Percentiles rank a stretch among this genome's conserved stretches.
Conservation (phyloP, 2,797 vertebrate genomes). For the Dipus sagitta region DNA sequence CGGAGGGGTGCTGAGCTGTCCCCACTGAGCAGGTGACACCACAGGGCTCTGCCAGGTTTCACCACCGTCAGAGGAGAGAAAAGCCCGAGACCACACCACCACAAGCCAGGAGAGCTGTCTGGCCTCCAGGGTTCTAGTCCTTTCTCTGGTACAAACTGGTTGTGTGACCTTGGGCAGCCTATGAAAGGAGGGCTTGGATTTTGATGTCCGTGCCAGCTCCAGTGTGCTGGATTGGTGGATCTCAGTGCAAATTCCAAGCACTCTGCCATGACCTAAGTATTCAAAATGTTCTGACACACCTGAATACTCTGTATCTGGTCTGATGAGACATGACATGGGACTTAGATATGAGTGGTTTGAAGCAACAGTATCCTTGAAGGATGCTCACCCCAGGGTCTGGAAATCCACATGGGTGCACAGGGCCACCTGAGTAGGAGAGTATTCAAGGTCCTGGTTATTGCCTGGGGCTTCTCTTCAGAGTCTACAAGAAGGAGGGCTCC, state of each 20-base stretch:
- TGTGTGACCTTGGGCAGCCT: not conserved
- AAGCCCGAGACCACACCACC: not conserved
- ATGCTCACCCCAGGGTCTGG: not conserved
- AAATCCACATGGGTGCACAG: not conserved
- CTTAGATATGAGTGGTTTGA: not conserved
- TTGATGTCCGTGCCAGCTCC: not conserved
- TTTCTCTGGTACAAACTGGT: not conserved
- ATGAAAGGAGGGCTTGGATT: not conserved
- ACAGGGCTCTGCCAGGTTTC: accelerated
- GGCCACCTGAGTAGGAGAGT: no score
- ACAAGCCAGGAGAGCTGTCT: not conserved
- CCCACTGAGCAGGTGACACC: not conserved
- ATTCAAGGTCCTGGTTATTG: no score
- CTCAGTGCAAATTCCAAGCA: not conserved
- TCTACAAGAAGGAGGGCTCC: no score
- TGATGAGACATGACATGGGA: not conserved
- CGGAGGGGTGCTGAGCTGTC: not conserved
- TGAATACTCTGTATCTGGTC: not conserved
- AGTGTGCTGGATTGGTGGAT: not conserved
- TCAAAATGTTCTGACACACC: not conserved
- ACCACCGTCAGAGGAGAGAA: not conserved
- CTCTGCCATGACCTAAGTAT: not conserved
- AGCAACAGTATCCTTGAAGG: not conserved
- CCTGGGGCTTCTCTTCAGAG: no score
- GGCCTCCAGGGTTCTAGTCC: not conserved